Evolutionary conservation across 2,888 invertebrate genomes (phyloP), one percentile per base, ranked within the genome.

Genomic region (Eilema caniola): DNA sequence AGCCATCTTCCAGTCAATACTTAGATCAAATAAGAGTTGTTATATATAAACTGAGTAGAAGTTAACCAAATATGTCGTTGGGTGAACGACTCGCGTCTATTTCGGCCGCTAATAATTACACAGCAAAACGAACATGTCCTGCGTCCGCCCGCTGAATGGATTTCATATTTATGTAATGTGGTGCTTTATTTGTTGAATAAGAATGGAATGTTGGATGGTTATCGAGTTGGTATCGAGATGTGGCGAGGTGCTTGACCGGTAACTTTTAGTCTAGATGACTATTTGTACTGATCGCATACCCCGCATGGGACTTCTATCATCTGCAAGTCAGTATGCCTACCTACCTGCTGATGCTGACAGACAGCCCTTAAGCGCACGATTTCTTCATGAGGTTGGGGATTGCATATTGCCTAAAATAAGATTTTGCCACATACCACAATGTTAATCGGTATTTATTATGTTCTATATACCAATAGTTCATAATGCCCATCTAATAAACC

Each of bases 51-150:
- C 76, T 5, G 60, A 72, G 67, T 62, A 53, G 53, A 73, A 83
- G 75, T 86, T 85, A 85, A 83, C 88, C 87, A 87, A 89, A 89
- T 86, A 88, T 85, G 88, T 87, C 87, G 84, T 78, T 84, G 89
- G 89, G 89, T 90, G 88, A 90, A 90, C 86, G 90, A 89, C 90
- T 83, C 82, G 71, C 67, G 75, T 87, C 90, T 90, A 90, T 90
- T 90, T 90, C 85, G 74, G 85, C 83, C 71, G 72, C 72, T 80
- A 83, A 88, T 88, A 86, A 89, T 89, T 88, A 89, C 86, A 85
- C 82, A 71, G 81, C 83, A 81, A 87, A 85, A 87, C 83, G 86
- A 87, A 85, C 31, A 72, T 41, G 76, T 74, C 75, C 68, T 71
- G 70, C 76, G 75, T 73, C 72, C 70, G 72, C 53, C 71, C 69